Conservation (phyloP, 2,888 invertebrate species). For the Stenodema calcarata region DNA sequence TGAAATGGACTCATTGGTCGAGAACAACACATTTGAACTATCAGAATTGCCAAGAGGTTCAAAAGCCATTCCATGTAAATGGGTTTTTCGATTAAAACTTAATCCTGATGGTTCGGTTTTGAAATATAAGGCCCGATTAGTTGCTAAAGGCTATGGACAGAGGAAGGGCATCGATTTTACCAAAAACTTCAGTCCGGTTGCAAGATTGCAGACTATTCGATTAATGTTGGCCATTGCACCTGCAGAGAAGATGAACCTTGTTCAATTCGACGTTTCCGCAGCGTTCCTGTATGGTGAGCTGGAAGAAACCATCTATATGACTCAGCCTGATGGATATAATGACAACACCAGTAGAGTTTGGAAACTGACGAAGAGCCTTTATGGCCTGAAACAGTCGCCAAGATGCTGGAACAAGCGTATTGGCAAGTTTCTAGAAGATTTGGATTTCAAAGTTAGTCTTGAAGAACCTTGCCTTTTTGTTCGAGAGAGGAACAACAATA, state of each 20-base stretch:
- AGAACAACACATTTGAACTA: background rate
- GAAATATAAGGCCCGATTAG: no score
- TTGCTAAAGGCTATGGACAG: no score
- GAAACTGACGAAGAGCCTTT: background rate
- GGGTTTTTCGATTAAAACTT: constrained; percentile 25
- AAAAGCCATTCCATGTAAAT: constrained; percentile 23
- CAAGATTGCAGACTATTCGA: background rate
- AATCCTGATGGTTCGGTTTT: constrained; percentile 50
- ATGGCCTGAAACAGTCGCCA: no score
- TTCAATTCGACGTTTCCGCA: background rate
- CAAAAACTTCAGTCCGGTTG: background rate
- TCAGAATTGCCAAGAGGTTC: background rate
- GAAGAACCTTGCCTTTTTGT: constrained; percentile 23
- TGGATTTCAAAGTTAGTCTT: background rate
- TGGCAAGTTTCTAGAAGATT: background rate
- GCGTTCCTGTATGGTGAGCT: no score
- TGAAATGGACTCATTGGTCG: background rate
- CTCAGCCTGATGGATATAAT: constrained; percentile 18
- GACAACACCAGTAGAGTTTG: no score
- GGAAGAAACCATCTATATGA: constrained; percentile 9
- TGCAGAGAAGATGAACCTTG: background rate
- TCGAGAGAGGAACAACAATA: background rate
- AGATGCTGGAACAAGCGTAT: constrained; percentile 14
- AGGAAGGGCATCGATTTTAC: background rate
- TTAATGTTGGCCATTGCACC: background rate